Evolutionary conservation across 2,797 vertebrate genomes (phyloP).

Genomic region (Atherinosoma microstoma): DNA sequence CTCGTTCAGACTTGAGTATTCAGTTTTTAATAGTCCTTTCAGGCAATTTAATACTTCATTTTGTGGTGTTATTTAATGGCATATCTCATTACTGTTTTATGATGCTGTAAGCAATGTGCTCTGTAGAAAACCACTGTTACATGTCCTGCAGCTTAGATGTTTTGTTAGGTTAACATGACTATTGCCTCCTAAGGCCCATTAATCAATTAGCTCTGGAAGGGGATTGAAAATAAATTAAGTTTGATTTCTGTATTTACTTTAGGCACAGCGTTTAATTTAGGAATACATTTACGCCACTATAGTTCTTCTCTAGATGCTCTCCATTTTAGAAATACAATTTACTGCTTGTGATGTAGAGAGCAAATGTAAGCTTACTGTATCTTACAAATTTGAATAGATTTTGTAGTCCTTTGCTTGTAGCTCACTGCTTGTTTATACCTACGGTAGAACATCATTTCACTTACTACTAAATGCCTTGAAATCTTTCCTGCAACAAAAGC

Average conservation of each 20-base stretch:
- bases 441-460: neutral
- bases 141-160: conserved; percentile 72
- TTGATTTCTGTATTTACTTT: conserved; percentile 69
- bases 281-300: conserved; percentile 49
- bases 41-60: conserved; percentile 76
- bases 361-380: conserved; percentile 18
- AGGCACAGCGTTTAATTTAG: conserved; percentile 69
- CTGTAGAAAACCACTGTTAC: conserved; percentile 63
- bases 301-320: conserved; percentile 40
- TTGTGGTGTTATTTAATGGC: conserved; percentile 77
- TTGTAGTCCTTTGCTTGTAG: conserved; percentile 12
- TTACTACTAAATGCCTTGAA: conserved; percentile 7
- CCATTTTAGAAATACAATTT: conserved; percentile 34
- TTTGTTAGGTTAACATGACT: conserved; percentile 71
- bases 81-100: conserved; percentile 81
- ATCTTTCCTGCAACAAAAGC: neutral
- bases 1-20: conserved; percentile 65
- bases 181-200: conserved; percentile 69
- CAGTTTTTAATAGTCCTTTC: conserved; percentile 71
- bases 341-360: conserved; percentile 31
- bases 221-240: conserved; percentile 65
- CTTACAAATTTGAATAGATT: conserved; percentile 43
- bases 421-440: conserved; percentile 43
- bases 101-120: conserved; percentile 77
- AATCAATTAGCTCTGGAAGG: conserved; percentile 72